Percentiles rank a stretch among this genome's conserved stretches.
Conservation (phyloP, 2,113 vertebrate species). For the Rallus limicola region DNA sequence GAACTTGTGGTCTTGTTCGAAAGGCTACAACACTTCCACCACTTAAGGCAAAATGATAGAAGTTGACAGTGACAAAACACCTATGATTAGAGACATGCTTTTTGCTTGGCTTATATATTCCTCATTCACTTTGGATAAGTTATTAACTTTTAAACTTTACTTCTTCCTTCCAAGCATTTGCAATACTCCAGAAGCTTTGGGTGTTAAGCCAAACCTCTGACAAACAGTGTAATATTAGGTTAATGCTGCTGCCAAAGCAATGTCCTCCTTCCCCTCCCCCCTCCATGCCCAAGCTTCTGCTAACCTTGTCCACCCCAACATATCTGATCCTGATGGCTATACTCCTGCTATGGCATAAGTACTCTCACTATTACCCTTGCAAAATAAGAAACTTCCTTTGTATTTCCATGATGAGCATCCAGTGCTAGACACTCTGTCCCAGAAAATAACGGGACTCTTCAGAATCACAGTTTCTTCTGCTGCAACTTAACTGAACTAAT, state of each 20-base stretch:
- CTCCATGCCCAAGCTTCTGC: neutral
- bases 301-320: neutral
- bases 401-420: neutral
- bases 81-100: neutral
- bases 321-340: neutral
- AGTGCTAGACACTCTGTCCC: neutral
- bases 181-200: neutral
- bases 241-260: neutral
- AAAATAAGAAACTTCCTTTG: neutral
- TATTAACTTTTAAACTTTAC: neutral
- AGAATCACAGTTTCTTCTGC: neutral
- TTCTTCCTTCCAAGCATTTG: neutral
- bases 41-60: neutral
- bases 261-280: no score
- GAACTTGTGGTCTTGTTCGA: neutral
- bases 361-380: neutral
- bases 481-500: neutral
- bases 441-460: neutral
- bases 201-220: neutral
- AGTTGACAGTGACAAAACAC: neutral
- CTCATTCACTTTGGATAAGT: neutral
- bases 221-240: neutral
- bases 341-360: accelerated
- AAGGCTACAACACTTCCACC: neutral
- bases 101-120: neutral